Conservation (phyloP, 2,113 vertebrate genomes). For the Pedionomus torquatus region DNA sequence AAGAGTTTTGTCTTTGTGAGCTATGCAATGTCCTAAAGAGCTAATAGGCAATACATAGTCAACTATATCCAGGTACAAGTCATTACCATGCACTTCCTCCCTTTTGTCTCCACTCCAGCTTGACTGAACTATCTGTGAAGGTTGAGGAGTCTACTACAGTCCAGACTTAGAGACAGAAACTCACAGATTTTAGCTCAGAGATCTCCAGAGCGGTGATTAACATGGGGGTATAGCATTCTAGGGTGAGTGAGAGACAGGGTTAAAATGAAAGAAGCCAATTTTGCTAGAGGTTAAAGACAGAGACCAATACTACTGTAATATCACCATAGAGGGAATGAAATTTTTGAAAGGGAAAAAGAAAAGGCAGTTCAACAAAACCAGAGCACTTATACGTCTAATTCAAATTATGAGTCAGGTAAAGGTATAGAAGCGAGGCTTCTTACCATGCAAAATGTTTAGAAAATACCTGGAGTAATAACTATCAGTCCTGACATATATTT, state of each 20-base stretch:
- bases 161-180: background rate
- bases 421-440: background rate
- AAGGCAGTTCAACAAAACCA: background rate
- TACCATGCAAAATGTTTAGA: background rate
- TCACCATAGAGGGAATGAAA: background rate
- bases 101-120: background rate
- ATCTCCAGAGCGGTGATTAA: background rate
- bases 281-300: background rate
- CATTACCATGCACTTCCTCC: background rate
- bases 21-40: background rate
- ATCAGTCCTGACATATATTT: background rate
- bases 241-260: background rate
- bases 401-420: background rate
- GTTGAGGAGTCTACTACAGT: background rate
- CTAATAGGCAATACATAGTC: background rate
- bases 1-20: background rate
- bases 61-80: background rate
- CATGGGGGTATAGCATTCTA: background rate
- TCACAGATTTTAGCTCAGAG: background rate
- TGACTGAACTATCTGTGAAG: background rate
- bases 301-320: background rate
- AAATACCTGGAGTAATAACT: background rate
- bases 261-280: background rate
- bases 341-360: background rate
- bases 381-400: background rate